Evolutionary conservation across 2,797 vertebrate genomes (phyloP), one percentile per base, ranked within the genome.

Genomic region (Tragopan temminckii): DNA sequence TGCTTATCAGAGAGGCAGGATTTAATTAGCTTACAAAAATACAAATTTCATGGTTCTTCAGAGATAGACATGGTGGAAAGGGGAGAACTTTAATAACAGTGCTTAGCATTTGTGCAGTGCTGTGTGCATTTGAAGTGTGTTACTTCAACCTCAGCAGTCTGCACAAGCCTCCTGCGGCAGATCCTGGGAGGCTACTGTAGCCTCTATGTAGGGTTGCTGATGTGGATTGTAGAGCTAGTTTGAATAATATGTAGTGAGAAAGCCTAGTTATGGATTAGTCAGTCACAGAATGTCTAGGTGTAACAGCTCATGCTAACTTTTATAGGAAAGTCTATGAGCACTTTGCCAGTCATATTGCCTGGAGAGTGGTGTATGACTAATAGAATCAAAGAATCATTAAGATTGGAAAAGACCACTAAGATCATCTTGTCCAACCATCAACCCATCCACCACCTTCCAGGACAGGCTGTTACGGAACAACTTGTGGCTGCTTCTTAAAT

Each of bases 321-420:
- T 35, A 62, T 12, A 50, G 58, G 36, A 74, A 72, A 57, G 7
- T 35, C 19, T 18, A 29, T 23, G 21, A 95, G 17, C 5, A 23
- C 59, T 82, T 86, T 42, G 25, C 29, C 35, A 85, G 8, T 50
- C 27, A 12, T 10, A 24, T 24, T 88, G n/a, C 15, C 0, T 63
- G 43, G 1, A 68, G 4, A 66, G 9, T 5, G 4, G 5, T 1
- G 0, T 33, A 15, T 42, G 55, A 31, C 10, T 29, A 16, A 52
- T 29, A 18, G 16, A 31, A 53, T 53, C 52, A 53, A 17, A 31
- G 27, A 31, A 53, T 53, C 52, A 31, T 53, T 53, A 18, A 53
- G 52, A 9, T 11, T 53, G 29, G 52, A 53, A 53, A 53, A 53
- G 52, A 53, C 52, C 16, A 11, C 52, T 18, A 6, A 29, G 15